phyloP scores from a whole-genome alignment of 37 sponge, comb jelly and placozoan genomes.

The Chondrilla cf. caribensis region DNA sequence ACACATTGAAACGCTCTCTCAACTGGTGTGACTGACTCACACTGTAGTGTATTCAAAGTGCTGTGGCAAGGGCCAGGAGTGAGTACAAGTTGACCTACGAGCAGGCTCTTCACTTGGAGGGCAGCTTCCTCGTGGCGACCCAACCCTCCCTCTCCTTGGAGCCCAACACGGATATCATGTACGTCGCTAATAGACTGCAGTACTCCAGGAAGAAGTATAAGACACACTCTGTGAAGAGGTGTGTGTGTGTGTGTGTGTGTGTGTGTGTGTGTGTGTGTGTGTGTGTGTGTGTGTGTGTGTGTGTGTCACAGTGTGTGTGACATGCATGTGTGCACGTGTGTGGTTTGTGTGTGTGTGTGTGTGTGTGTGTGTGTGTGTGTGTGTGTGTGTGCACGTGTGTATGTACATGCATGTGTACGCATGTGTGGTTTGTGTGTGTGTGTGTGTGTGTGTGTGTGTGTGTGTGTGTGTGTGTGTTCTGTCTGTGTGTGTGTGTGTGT shows the following conservation, averaged over 20 bases:
- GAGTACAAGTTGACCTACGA: slow-evolving; percentile 27
- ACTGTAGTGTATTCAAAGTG: background rate
- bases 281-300: too few relatives aligned
- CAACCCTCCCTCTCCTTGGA: slow-evolving; percentile 70
- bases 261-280: too few relatives aligned
- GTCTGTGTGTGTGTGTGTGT: background rate
- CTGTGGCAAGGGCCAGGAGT: background rate
- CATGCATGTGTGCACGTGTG: background rate
- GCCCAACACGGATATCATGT: slow-evolving; percentile 63
- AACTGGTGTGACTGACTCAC: too few relatives aligned
- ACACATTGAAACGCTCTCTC: too few relatives aligned
- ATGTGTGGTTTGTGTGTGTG: too few relatives aligned
- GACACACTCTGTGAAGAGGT: slow-evolving; percentile 32
- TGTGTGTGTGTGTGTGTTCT: background rate
- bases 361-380: too few relatives aligned
- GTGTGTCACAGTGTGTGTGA: background rate
- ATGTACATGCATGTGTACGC: background rate
- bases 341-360: too few relatives aligned
- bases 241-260: too few relatives aligned
- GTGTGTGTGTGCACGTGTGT: too few relatives aligned
- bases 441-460: too few relatives aligned
- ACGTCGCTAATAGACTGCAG: slow-evolving; percentile 67
- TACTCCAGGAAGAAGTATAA: slow-evolving; percentile 59
- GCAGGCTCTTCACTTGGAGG: slow-evolving; percentile 50
- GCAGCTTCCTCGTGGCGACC: slow-evolving; percentile 50